These are phyloP conservation scores for Lampropteryx suffumata DNA, from an alignment of 2,888 invertebrate species.

Conservation along the genomic window DNA sequence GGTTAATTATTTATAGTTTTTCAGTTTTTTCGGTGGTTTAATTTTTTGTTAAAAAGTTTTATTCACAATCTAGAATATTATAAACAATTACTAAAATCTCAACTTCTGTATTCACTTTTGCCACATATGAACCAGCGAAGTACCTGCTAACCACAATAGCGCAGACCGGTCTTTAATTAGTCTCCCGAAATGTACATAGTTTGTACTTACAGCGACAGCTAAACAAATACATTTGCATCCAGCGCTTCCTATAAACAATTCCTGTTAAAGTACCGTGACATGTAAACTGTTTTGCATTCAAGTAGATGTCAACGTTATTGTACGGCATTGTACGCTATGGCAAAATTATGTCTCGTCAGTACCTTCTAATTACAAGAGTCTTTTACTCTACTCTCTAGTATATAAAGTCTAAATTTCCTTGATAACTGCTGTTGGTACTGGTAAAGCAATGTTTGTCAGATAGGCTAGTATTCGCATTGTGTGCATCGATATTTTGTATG, in stretches of 20 bases:
- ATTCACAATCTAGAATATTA: too few species aligned
- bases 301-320: constrained; percentile 75
- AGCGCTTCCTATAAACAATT: constrained; percentile 65
- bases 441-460: constrained; percentile 41
- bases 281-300: constrained; percentile 75
- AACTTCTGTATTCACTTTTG: constrained; percentile 7
- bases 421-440: constrained; percentile 18
- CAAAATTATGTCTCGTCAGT: constrained; percentile 23
- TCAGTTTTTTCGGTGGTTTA: too few species aligned
- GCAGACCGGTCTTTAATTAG: constrained; percentile 29
- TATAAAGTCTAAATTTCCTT: constrained; percentile 40
- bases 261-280: constrained; percentile 69
- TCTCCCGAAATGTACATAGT: constrained; percentile 31
- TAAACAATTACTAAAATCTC: not conserved
- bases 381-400: constrained; percentile 18
- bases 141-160: not conserved
- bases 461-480: constrained; percentile 70
- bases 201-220: constrained; percentile 26
- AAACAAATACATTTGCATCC: constrained; percentile 50
- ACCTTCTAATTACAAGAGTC: constrained; percentile 15
- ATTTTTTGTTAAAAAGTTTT: too few species aligned
- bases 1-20: too few species aligned
- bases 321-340: constrained; percentile 58
- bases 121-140: constrained; percentile 1
- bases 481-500: constrained; percentile 78